Percentiles rank a stretch among this genome's conserved stretches.
Conservation (phyloP, 1,140 invertebrate species). For the Drosophila insularis region DNA sequence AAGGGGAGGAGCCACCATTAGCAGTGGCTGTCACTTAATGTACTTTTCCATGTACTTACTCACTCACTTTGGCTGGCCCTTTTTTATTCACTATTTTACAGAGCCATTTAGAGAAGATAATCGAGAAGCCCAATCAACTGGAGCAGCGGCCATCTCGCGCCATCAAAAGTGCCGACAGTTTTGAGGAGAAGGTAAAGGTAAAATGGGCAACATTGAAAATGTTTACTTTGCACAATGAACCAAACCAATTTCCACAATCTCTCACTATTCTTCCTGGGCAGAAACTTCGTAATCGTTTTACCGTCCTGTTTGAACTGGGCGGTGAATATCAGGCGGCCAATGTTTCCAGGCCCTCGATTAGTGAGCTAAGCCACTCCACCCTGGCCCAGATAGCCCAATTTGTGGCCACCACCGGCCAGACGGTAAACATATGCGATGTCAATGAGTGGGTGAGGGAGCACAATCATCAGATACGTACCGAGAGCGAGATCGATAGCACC, state of each 20-base stretch:
- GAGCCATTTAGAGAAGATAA: constrained; percentile 92
- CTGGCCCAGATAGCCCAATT: constrained; percentile 90
- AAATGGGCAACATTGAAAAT: constrained; percentile 22
- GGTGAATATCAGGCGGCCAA: constrained; percentile 83
- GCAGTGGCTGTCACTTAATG: constrained; percentile 72
- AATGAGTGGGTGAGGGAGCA: constrained; percentile 86
- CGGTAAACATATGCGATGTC: constrained; percentile 92
- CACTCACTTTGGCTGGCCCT: not conserved
- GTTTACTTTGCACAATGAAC: not conserved
- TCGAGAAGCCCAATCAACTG: constrained; percentile 88
- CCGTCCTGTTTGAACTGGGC: constrained; percentile 91
- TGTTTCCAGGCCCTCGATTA: constrained; percentile 76
- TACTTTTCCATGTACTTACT: constrained; percentile 20
- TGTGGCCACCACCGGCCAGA: constrained; percentile 91
- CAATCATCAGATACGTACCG: constrained; percentile 81
- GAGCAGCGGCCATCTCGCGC: constrained; percentile 89
- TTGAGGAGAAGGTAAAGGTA: constrained; percentile 85
- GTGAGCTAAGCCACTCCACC: constrained; percentile 83
- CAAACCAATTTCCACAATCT: not conserved
- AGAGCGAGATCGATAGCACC: constrained; percentile 86
- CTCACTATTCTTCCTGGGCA: constrained; percentile 30
- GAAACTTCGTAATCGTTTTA: constrained; percentile 87
- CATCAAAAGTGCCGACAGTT: constrained; percentile 87
- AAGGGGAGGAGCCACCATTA: constrained; percentile 53
- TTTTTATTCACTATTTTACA: constrained; percentile 82